Percentiles rank a stretch among this genome's conserved stretches.
phyloP scores from a whole-genome alignment of 2,888 invertebrate species.

The Spilarctia lutea region DNA sequence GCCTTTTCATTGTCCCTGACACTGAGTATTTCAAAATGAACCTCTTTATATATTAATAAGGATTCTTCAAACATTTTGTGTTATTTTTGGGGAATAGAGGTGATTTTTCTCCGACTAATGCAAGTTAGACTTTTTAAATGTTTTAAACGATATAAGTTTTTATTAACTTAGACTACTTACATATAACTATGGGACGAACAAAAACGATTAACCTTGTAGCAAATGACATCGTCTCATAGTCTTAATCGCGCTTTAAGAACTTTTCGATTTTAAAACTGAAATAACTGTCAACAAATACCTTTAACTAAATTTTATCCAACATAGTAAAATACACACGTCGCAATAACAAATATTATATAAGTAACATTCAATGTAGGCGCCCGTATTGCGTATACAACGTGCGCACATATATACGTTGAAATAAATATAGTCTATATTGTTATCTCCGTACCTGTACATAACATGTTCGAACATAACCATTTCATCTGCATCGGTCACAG shows the following conservation, averaged over 20 bases:
- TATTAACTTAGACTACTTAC: too few species aligned
- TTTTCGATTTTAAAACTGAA: slow-evolving; percentile 7
- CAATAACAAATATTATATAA: slow-evolving; percentile 38
- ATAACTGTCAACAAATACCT: slow-evolving; percentile 7
- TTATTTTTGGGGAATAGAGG: too few species aligned
- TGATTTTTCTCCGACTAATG: too few species aligned
- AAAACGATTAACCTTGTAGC: too few species aligned
- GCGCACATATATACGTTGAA: background rate
- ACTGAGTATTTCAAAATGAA: slow-evolving; percentile 14
- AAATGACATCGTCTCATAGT: background rate
- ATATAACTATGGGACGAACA: too few species aligned
- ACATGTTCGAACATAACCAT: slow-evolving; percentile 37
- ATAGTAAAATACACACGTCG: slow-evolving; percentile 15
- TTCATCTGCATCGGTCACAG: slow-evolving; percentile 57
- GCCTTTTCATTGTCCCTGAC: slow-evolving; percentile 18
- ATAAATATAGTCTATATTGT: slow-evolving; percentile 39
- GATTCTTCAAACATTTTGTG: too few species aligned
- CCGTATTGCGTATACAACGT: slow-evolving; percentile 26
- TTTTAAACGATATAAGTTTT: too few species aligned
- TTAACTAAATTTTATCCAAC: slow-evolving; percentile 21
- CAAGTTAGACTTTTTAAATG: too few species aligned
- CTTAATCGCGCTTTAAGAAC: background rate
- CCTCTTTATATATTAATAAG: slow-evolving; percentile 9
- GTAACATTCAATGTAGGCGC: slow-evolving; percentile 36
- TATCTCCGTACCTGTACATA: slow-evolving; percentile 34